These are phyloP conservation scores for Pelagia noctiluca DNA, from an alignment of 30 jellyfish, hydroid and myxozoan genomes.

Conservation along the genomic window DNA sequence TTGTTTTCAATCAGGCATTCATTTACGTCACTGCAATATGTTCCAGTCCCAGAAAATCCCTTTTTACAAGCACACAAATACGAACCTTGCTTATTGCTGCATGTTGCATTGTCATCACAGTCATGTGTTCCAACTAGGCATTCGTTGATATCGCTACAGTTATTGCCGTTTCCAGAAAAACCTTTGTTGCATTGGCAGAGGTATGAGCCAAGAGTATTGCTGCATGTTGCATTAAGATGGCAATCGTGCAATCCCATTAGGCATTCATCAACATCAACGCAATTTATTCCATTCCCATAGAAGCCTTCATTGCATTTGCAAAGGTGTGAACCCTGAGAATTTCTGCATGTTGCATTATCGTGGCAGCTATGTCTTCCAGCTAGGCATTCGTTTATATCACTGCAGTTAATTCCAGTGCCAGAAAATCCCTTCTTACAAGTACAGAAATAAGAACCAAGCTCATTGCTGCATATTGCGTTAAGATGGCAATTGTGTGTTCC, in stretches of 20 bases:
- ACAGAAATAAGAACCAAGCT: constrained; percentile 70
- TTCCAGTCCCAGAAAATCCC: constrained; percentile 25
- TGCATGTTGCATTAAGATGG: constrained; percentile 37
- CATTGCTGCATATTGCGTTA: constrained; percentile 51
- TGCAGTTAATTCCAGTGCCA: constrained; percentile 71
- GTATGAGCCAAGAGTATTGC: constrained; percentile 38
- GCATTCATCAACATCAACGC: constrained; percentile 38
- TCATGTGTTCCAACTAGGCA: neutral
- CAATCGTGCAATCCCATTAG: neutral
- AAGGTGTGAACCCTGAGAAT: constrained; percentile 49
- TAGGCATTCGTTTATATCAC: constrained; percentile 68
- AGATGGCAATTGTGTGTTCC: constrained; percentile 41
- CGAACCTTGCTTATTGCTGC: neutral
- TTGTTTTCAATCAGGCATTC: constrained; percentile 30
- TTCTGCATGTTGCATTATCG: constrained; percentile 51
- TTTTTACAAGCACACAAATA: constrained; percentile 8
- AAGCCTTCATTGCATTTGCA: constrained; percentile 73
- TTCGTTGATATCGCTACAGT: constrained; percentile 30
- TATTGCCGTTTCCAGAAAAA: constrained; percentile 69
- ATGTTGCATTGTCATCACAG: constrained; percentile 3
- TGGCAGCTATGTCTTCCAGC: constrained; percentile 37
- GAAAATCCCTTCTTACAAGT: constrained; percentile 63
- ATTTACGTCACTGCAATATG: constrained; percentile 20
- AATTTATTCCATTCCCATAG: constrained; percentile 72
- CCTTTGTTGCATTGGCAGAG: constrained; percentile 58